Conservation (phyloP, 2,888 invertebrate species). For the Stenodera caucasica region DNA sequence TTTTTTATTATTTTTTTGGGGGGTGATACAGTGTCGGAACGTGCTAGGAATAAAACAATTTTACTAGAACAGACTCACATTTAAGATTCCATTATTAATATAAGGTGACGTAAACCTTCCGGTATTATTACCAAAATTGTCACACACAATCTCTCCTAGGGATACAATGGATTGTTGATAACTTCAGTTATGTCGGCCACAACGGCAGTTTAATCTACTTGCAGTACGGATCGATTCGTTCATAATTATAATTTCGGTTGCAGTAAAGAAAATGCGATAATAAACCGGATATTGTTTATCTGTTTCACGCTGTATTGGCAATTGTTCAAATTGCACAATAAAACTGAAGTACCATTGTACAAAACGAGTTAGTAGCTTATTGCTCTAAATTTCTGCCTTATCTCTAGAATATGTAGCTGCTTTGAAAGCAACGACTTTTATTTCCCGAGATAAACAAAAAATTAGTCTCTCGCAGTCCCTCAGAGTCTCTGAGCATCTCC, state of each 20-base stretch:
- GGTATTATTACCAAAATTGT: neutral
- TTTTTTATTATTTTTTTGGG: neutral
- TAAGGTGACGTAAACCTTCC: neutral
- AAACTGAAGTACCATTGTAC: neutral
- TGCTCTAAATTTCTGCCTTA: neutral
- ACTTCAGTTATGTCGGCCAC: neutral
- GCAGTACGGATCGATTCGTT: neutral
- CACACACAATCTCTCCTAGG: neutral
- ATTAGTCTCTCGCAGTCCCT: no score
- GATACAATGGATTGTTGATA: neutral
- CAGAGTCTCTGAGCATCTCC: no score
- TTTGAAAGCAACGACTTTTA: neutral
- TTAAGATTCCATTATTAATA: neutral
- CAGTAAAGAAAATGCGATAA: no score
- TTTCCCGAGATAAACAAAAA: no score
- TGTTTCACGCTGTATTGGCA: neutral
- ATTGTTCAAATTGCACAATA: neutral
- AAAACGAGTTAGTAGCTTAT: neutral
- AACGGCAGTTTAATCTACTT: neutral
- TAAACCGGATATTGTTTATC: neutral
- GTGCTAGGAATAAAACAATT: neutral
- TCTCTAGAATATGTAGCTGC: neutral
- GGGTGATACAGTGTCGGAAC: neutral
- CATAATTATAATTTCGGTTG: no score
- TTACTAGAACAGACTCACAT: neutral